Conservation (phyloP, 2,797 vertebrate genomes). For the Saxicola maurus region DNA sequence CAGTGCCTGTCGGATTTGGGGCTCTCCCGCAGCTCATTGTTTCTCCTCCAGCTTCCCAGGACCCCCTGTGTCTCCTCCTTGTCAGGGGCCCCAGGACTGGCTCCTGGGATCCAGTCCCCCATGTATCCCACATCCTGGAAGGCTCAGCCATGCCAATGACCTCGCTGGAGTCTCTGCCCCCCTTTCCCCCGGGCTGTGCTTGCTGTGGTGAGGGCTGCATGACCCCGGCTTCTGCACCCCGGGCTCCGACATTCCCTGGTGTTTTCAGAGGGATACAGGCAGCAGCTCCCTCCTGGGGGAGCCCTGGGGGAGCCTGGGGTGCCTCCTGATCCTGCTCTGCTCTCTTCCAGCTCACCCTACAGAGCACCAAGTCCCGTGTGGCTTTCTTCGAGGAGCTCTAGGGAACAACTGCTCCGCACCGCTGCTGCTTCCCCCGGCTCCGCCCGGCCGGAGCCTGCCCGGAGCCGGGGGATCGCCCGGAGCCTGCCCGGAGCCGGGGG, state of each 20-base stretch:
- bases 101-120: neutral
- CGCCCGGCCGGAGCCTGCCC: neutral
- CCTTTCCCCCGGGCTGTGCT: neutral
- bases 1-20: rapidly evolving
- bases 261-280: rapidly evolving
- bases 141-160: rapidly evolving
- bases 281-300: neutral
- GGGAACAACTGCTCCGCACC: neutral
- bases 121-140: rapidly evolving
- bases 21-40: neutral
- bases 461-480: rapidly evolving
- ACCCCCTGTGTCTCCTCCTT: neutral
- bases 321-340: conserved; percentile 41
- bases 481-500: neutral
- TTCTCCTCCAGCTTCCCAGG: neutral
- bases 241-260: neutral
- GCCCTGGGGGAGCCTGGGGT: neutral
- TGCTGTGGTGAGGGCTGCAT: neutral
- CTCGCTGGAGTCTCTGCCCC: neutral
- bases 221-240: neutral
- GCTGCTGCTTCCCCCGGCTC: neutral
- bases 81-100: neutral
- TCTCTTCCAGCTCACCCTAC: conserved; percentile 89
- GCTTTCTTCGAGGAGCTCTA: conserved; percentile 96
- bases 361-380: conserved; percentile 93